Conservation (phyloP, 2,113 vertebrate species). For the Myrmecobius fasciatus region DNA sequence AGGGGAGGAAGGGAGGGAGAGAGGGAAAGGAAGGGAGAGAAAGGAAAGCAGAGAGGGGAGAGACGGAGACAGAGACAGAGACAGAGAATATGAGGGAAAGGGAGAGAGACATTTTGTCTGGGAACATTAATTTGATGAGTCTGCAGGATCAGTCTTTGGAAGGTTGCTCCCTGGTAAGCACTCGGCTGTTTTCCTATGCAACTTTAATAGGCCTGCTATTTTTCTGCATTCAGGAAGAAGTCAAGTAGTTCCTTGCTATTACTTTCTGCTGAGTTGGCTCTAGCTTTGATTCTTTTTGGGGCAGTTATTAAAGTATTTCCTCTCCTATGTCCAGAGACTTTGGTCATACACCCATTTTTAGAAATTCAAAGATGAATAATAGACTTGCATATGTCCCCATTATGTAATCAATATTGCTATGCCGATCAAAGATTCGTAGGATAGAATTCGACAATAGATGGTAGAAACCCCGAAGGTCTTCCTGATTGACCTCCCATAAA, state of each 20-base stretch:
- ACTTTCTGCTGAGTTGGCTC: slow-evolving; percentile 9
- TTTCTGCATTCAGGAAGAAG: slow-evolving; percentile 40
- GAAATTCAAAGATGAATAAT: slow-evolving; percentile 31
- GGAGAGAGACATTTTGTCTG: background rate
- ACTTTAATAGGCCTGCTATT: background rate
- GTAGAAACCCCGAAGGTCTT: background rate
- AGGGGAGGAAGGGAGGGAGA: too few species aligned
- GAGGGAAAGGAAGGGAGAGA: too few species aligned
- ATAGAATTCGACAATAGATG: background rate
- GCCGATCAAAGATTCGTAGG: background rate
- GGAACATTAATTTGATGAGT: background rate
- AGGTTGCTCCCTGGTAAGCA: background rate
- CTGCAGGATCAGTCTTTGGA: background rate
- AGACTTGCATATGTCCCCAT: background rate
- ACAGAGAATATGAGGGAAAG: background rate
- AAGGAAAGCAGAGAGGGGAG: too few species aligned
- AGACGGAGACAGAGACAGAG: background rate
- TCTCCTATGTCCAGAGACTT: slow-evolving; percentile 9
- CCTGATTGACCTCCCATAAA: background rate
- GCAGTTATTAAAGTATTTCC: slow-evolving; percentile 6
- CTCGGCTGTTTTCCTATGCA: slow-evolving; percentile 20
- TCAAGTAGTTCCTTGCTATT: slow-evolving; percentile 13
- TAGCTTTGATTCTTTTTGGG: slow-evolving; percentile 26
- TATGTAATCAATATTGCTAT: background rate
- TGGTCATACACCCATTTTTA: slow-evolving; percentile 21